Conservation (phyloP, 2,113 vertebrate species). For the Hemicordylus capensis region DNA sequence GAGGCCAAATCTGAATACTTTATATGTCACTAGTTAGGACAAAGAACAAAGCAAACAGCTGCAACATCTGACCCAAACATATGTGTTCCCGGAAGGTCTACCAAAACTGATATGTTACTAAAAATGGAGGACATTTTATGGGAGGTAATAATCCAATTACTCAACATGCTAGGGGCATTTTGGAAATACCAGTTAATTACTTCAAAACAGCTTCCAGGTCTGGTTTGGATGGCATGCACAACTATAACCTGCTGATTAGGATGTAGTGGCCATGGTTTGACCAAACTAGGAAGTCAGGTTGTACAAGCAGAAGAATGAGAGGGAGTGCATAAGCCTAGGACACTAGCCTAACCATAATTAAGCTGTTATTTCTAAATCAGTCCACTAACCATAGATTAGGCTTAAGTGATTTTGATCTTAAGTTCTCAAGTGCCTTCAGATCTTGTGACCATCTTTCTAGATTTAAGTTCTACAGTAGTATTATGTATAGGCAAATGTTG, state of each 20-base stretch:
- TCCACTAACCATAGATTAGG: background rate
- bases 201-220: background rate
- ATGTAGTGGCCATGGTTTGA: background rate
- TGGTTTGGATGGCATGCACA: background rate
- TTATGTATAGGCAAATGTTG: background rate
- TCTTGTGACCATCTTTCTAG: background rate
- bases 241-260: background rate
- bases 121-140: no score
- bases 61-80: no score
- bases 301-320: no score
- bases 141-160: no score
- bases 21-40: no score
- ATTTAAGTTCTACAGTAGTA: background rate
- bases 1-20: no score
- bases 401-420: background rate
- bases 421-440: background rate
- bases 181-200: no score
- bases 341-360: background rate
- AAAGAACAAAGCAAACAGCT: no score
- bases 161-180: no score
- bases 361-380: background rate
- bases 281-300: background rate
- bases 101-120: no score
- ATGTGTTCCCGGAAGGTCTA: no score
- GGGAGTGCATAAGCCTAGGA: background rate